Percentiles rank a stretch among this genome's conserved stretches.
phyloP scores from a whole-genome alignment of 2,113 vertebrate species.

The Callithrix jacchus region DNA sequence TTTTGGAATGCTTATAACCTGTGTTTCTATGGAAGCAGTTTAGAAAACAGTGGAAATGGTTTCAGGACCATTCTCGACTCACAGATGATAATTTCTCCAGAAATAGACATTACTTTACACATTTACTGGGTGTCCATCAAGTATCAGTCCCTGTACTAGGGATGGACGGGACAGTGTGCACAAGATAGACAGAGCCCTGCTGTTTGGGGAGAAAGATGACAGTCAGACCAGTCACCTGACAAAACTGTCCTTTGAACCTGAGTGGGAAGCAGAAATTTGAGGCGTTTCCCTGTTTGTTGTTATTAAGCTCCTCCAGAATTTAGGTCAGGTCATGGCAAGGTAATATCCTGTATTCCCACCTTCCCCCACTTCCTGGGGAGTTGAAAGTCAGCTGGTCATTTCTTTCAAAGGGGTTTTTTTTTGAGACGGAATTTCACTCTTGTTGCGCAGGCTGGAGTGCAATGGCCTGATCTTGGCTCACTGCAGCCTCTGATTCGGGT shows the following conservation, averaged over 20 bases:
- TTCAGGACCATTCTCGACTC: neutral
- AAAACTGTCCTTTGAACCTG: neutral
- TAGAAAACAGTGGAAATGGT: neutral
- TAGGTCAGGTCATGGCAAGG: neutral
- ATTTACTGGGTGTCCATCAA: neutral
- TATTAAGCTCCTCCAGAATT: fast-evolving
- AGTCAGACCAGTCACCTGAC: neutral
- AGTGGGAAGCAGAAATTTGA: too few species aligned
- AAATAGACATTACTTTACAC: neutral
- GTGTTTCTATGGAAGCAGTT: neutral
- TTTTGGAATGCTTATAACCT: neutral
- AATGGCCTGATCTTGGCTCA: too few species aligned
- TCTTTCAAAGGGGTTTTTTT: neutral
- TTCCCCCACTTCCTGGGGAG: too few species aligned
- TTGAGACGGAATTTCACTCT: too few species aligned
- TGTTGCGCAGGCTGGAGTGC: too few species aligned
- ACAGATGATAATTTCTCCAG: neutral
- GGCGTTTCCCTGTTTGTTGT: too few species aligned
- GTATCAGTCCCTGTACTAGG: neutral
- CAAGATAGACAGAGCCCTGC: too few species aligned
- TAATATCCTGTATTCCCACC: neutral
- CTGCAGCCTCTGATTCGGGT: too few species aligned
- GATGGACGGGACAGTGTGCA: neutral
- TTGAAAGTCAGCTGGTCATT: neutral
- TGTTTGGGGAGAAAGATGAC: neutral